Percentiles rank a stretch among this genome's conserved stretches.
These are phyloP conservation scores for Sebastiscus albofasciatus DNA, from an alignment of 2,797 vertebrate species.

Conservation along the genomic window DNA sequence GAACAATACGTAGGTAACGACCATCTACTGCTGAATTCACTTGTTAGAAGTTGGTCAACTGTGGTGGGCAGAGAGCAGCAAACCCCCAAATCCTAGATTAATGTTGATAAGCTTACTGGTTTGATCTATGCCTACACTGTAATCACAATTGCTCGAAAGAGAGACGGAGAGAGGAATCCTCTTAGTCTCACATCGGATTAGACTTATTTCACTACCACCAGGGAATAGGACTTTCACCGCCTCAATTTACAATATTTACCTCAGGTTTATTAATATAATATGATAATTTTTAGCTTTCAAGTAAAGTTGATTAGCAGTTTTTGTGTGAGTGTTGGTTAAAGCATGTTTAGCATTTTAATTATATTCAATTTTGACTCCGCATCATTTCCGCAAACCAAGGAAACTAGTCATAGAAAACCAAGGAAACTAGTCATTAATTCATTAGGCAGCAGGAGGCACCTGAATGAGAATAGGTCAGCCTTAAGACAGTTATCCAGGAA, in stretches of 20 bases:
- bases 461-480: not conserved
- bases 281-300: constrained; percentile 11
- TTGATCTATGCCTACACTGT: constrained; percentile 39
- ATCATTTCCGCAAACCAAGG: not conserved
- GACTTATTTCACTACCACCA: constrained; percentile 37
- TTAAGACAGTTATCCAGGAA: not conserved
- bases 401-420: no score
- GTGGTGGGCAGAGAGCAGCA: constrained; percentile 6
- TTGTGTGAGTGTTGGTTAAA: not conserved
- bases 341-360: not conserved
- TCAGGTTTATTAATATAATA: constrained; percentile 26
- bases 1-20: not conserved
- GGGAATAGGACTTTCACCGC: constrained; percentile 25
- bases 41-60: constrained; percentile 11
- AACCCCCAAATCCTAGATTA: constrained; percentile 31
- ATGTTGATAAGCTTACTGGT: constrained; percentile 24
- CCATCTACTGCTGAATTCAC: constrained; percentile 5
- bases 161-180: constrained; percentile 54
- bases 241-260: constrained; percentile 19
- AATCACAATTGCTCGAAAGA: constrained; percentile 50
- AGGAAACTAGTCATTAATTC: not conserved
- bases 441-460: not conserved
- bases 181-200: constrained; percentile 65
- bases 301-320: not conserved
- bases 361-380: not conserved